Evolutionary conservation across 2,888 invertebrate species (phyloP), one percentile per base, ranked within the genome.

Genomic region (Colostygia pectinataria): DNA sequence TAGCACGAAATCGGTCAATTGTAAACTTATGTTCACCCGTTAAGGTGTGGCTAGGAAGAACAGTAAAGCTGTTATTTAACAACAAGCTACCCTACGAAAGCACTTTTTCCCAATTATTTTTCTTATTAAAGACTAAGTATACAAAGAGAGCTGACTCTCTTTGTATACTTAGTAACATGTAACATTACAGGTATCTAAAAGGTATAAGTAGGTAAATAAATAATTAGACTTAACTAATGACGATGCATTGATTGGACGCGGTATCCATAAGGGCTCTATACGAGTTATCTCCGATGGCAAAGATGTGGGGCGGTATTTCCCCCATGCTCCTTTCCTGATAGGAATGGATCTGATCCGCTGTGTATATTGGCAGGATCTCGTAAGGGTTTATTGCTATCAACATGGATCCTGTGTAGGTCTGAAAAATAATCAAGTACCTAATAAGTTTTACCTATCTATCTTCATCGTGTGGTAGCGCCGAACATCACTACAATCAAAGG

Each of bases 321-420:
- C 95, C 95, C 45, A 98, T 93, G 74, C 94, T 95, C 65, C 92
- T 93, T 59, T 95, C 94, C 68, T 94, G 93, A 83, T 99, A 98
- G 61, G 93, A 86, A 52, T 94, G 92, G 61, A 98, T 96, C 80
- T 98, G 95, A 46, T 96, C 95, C 66, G 94, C 94, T 1, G 97
- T 97, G 80, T 98, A 98, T 75, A 99, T 98, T n/a, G 98, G 96
- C 53, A 99, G 90, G 53, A 97, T 93, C 87, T 98, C 96, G 76
- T 98, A 98, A 0, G 98, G 98, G 85, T 99, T 99, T 25, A 99
- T 95, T 2, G 98, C 98, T 63, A 99, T 95, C 71, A 99, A 91
- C 93, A 99, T 98, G 1, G 96, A 94, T 5, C 98, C 98, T 0
- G 97, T 98, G 78, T 97, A 98, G 0, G 98, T 98, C 98, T 98